Percentiles rank a stretch among this genome's conserved stretches.
phyloP scores from a whole-genome alignment of 92 coral and sea anemone species.

The Porites rus region DNA sequence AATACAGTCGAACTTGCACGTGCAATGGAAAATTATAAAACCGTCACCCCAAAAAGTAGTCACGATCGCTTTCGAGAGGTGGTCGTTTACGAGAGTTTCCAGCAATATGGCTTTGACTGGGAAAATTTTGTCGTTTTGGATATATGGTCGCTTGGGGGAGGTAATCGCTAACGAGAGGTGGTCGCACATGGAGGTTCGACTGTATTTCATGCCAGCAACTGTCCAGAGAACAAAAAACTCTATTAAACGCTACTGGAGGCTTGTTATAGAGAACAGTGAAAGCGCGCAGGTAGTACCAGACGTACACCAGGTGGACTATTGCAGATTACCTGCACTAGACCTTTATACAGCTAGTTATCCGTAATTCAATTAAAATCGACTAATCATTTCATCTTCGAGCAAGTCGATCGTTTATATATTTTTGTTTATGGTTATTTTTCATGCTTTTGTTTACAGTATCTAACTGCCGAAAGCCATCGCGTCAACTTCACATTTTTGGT shows the following conservation, averaged over 20 bases:
- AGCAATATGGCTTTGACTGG: too few relatives aligned
- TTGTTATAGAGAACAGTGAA: too few relatives aligned
- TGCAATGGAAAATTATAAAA: too few relatives aligned
- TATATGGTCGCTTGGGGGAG: too few relatives aligned
- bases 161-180: too few relatives aligned
- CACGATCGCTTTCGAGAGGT: too few relatives aligned
- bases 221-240: not conserved
- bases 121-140: too few relatives aligned
- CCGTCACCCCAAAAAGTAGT: too few relatives aligned
- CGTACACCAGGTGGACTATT: not conserved
- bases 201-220: too few relatives aligned
- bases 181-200: too few relatives aligned
- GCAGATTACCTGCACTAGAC: not conserved
- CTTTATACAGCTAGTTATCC: not conserved
- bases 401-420: not conserved
- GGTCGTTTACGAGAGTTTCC: too few relatives aligned
- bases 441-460: constrained; percentile 1
- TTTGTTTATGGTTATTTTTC: not conserved
- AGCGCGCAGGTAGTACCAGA: constrained; percentile 5
- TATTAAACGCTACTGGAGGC: not conserved
- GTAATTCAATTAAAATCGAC: not conserved
- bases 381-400: not conserved
- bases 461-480: not conserved
- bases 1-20: too few relatives aligned
- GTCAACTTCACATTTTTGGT: not conserved